phyloP scores from a whole-genome alignment of 2,113 vertebrate species.

The Hyperoodon ampullatus region DNA sequence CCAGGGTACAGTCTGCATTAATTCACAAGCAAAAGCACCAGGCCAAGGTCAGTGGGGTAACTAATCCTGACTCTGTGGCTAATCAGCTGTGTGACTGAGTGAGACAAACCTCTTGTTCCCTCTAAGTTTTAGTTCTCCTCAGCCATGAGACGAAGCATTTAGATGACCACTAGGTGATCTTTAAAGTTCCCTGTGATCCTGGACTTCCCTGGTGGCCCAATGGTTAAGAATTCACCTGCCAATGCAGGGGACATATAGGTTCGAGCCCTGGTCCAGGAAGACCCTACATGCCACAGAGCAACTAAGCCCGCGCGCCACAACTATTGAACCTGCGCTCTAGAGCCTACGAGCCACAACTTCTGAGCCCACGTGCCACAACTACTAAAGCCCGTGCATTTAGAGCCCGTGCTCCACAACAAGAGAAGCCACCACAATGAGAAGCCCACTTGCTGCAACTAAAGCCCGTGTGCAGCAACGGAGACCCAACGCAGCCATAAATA shows the following conservation, averaged over 20 bases:
- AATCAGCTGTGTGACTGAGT: background rate
- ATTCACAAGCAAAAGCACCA: background rate
- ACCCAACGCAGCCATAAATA: background rate
- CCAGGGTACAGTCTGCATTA: background rate
- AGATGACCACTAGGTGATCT: background rate
- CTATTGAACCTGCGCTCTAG: background rate
- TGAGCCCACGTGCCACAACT: too few species aligned
- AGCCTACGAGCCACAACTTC: too few species aligned
- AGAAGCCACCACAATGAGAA: background rate
- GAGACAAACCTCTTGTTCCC: background rate
- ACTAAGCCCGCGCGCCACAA: background rate
- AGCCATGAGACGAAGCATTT: background rate
- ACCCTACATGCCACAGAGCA: background rate
- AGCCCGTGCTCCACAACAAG: background rate
- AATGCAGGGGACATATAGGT: background rate
- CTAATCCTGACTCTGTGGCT: background rate
- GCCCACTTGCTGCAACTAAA: fast-evolving
- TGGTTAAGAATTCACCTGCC: background rate
- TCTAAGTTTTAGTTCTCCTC: background rate
- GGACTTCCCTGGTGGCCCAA: background rate
- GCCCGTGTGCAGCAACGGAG: background rate
- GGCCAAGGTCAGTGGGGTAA: too few species aligned
- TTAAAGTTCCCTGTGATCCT: background rate
- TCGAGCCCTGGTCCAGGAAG: background rate
- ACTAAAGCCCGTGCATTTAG: background rate